Percentiles rank a stretch among this genome's conserved stretches.
phyloP scores from a whole-genome alignment of 2,113 vertebrate species.

The Elephas maximus region DNA sequence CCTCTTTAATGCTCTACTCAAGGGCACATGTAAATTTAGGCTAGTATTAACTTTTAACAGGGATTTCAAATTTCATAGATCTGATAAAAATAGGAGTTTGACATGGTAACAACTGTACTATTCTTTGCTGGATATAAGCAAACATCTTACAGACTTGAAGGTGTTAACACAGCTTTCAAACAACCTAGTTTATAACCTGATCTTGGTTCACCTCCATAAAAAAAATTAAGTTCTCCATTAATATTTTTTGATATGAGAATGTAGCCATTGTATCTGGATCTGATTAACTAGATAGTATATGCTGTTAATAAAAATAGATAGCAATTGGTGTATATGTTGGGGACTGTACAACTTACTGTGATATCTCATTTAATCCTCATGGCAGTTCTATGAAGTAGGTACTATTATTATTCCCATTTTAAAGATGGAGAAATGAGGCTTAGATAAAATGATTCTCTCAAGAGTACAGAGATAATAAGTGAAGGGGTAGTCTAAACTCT shows the following conservation, averaged over 20 bases:
- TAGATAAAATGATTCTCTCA: neutral
- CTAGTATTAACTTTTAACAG: neutral
- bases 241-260: neutral
- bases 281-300: neutral
- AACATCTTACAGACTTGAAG: neutral
- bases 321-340: neutral
- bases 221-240: neutral
- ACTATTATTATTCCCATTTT: too few relatives aligned
- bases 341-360: neutral
- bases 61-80: neutral
- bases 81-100: neutral
- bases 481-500: neutral
- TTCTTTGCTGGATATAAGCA: neutral
- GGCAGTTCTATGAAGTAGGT: neutral
- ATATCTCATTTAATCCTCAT: neutral
- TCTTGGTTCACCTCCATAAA: neutral
- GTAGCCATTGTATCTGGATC: neutral
- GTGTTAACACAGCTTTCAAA: neutral
- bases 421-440: neutral
- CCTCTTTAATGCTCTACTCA: neutral
- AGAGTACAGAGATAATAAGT: neutral
- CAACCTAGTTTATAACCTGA: neutral
- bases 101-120: neutral
- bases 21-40: neutral
- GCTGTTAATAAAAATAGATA: neutral